A percentile compares a stretch with the other conserved stretches of the same genome.
Evolutionary conservation across 1,140 invertebrate species (phyloP).

Genomic region (Scaptomyza graminum): DNA sequence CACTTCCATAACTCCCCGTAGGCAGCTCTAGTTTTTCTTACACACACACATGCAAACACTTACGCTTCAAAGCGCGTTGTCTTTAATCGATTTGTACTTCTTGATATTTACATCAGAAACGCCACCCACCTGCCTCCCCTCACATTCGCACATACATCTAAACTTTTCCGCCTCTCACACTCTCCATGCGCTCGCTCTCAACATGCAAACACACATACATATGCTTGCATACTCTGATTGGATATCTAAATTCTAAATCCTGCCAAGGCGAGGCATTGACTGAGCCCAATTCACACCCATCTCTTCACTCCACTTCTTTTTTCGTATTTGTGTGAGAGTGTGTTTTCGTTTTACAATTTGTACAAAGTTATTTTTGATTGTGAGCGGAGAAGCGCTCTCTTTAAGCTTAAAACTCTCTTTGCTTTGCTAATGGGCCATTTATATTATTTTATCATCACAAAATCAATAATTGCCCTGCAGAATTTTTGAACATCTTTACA

Average conservation of each 20-base stretch:
- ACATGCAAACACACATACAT: neutral
- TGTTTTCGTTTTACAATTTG: conserved; percentile 71
- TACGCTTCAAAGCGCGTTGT: conserved; percentile 59
- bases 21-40: conserved; percentile 50
- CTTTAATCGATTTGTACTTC: conserved; percentile 82
- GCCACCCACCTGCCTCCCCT: conserved; percentile 23
- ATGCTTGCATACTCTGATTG: conserved; percentile 74
- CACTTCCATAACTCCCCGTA: conserved; percentile 56
- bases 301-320: conserved; percentile 74
- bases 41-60: conserved; percentile 38
- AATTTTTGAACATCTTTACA: conserved; percentile 62
- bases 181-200: conserved; percentile 29
- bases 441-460: conserved; percentile 71
- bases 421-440: conserved; percentile 73
- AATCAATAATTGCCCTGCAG: conserved; percentile 67
- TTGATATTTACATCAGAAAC: conserved; percentile 71
- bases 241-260: conserved; percentile 80
- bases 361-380: conserved; percentile 77
- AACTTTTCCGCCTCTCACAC: conserved; percentile 17
- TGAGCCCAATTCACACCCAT: conserved; percentile 45
- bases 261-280: conserved; percentile 47
- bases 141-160: conserved; percentile 1
- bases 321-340: conserved; percentile 25
- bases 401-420: conserved; percentile 8
- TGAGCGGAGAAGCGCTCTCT: conserved; percentile 32